Evolutionary conservation across 2,888 invertebrate genomes (phyloP).

Genomic region (Myathropa florea): DNA sequence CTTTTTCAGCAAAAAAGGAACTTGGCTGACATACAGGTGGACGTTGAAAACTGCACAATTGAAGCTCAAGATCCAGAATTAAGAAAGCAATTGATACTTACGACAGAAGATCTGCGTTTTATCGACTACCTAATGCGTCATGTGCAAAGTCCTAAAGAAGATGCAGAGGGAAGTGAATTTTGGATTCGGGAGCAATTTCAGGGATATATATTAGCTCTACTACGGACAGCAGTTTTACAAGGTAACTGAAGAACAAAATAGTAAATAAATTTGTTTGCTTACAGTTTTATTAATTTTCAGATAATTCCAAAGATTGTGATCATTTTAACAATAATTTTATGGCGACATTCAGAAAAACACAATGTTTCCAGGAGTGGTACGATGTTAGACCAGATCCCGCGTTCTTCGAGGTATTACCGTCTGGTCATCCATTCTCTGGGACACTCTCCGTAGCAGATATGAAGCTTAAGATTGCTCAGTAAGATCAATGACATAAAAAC

Average conservation of each 20-base stretch:
- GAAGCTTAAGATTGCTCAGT: slow-evolving; percentile 95
- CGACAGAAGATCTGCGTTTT: slow-evolving; percentile 97
- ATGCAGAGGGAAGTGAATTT: slow-evolving; percentile 95
- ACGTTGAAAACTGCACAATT: slow-evolving; percentile 92
- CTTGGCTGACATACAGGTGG: slow-evolving; percentile 94
- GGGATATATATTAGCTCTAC: slow-evolving; percentile 90
- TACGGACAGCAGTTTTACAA: slow-evolving; percentile 89
- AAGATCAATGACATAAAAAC: slow-evolving; percentile 79
- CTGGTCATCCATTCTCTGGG: slow-evolving; percentile 96
- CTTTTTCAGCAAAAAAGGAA: slow-evolving; percentile 97
- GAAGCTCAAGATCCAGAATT: slow-evolving; percentile 90
- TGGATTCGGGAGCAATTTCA: slow-evolving; percentile 98
- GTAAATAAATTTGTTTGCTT: no score
- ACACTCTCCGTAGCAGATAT: slow-evolving; percentile 97
- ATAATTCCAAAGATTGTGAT: slow-evolving; percentile 87
- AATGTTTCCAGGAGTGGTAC: slow-evolving; percentile 93
- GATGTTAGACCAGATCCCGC: slow-evolving; percentile 84
- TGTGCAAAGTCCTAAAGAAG: slow-evolving; percentile 85
- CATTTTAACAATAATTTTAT: slow-evolving; percentile 94
- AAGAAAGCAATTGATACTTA: slow-evolving; percentile 90
- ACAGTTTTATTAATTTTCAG: slow-evolving; percentile 1
- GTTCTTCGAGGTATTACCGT: slow-evolving; percentile 86
- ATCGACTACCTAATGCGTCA: slow-evolving; percentile 94
- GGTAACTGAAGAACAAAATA: slow-evolving; percentile 80
- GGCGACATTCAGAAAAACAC: slow-evolving; percentile 91